A percentile compares a stretch with the other conserved stretches of the same genome.
phyloP scores from a whole-genome alignment of 2,797 vertebrate species.

The Onychomys leucogaster region DNA sequence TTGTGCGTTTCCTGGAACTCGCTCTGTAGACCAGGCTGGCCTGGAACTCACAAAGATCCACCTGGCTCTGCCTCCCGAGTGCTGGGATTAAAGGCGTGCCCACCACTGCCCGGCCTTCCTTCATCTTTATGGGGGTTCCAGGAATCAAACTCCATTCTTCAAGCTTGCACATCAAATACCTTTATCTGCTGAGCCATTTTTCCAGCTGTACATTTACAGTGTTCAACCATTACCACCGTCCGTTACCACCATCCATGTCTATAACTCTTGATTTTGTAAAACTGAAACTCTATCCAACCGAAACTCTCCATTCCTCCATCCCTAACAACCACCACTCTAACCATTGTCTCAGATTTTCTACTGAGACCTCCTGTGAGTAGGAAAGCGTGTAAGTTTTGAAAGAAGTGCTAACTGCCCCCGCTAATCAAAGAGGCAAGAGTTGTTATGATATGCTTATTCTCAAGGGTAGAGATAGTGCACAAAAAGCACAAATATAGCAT shows the following conservation, averaged over 20 bases:
- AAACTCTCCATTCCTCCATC: neutral
- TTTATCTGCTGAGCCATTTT: neutral
- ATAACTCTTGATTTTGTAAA: neutral
- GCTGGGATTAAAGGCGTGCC: too few species aligned
- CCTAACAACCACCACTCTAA: neutral
- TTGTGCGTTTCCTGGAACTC: too few species aligned
- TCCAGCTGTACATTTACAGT: neutral
- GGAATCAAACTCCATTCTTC: neutral
- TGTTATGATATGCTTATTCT: slow-evolving; percentile 34
- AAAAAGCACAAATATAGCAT: neutral
- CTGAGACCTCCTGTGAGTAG: neutral
- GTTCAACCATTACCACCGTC: neutral
- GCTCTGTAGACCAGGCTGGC: too few species aligned
- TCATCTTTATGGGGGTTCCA: neutral
- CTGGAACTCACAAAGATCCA: too few species aligned
- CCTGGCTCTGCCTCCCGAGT: too few species aligned
- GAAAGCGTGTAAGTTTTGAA: neutral
- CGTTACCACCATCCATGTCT: neutral
- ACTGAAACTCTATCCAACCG: neutral
- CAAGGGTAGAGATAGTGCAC: slow-evolving; percentile 27
- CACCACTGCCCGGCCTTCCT: too few species aligned
- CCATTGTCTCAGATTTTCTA: neutral
- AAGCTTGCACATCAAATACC: neutral
- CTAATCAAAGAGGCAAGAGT: neutral
- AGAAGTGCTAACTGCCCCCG: neutral